These are phyloP conservation scores for Camponotus vicinus DNA, from an alignment of 1,140 invertebrate genomes.

Conservation along the genomic window DNA sequence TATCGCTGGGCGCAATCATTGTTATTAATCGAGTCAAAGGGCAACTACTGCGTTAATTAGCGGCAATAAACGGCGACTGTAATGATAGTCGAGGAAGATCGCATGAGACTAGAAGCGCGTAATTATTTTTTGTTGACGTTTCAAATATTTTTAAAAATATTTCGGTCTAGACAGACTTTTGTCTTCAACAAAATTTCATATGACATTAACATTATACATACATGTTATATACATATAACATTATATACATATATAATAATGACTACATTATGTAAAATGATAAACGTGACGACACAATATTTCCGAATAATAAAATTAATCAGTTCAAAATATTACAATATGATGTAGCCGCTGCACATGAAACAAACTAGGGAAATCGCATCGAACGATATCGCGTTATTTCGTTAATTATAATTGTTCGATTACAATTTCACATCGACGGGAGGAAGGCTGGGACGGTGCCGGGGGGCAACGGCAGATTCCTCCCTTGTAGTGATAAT, in stretches of 20 bases:
- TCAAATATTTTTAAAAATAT: neutral
- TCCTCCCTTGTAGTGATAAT: conserved; percentile 41
- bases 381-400: conserved; percentile 45
- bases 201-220: too few species aligned
- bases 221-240: too few species aligned
- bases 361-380: conserved; percentile 39
- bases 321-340: conserved; percentile 31
- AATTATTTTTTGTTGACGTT: neutral
- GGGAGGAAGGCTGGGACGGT: conserved; percentile 17
- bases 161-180: too few species aligned
- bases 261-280: neutral
- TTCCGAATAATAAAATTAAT: conserved; percentile 34
- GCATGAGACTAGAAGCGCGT: neutral
- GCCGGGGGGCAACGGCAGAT: conserved; percentile 18
- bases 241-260: too few species aligned
- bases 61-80: conserved; percentile 20
- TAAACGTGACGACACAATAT: conserved; percentile 11
- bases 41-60: conserved; percentile 50
- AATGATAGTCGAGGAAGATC: neutral
- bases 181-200: too few species aligned
- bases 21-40: conserved; percentile 64
- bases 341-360: neutral
- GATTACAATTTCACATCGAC: conserved; percentile 47
- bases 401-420: conserved; percentile 52
- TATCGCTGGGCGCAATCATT: conserved; percentile 59